phyloP scores from a whole-genome alignment of 2,113 vertebrate species.

The Etia nguti region DNA sequence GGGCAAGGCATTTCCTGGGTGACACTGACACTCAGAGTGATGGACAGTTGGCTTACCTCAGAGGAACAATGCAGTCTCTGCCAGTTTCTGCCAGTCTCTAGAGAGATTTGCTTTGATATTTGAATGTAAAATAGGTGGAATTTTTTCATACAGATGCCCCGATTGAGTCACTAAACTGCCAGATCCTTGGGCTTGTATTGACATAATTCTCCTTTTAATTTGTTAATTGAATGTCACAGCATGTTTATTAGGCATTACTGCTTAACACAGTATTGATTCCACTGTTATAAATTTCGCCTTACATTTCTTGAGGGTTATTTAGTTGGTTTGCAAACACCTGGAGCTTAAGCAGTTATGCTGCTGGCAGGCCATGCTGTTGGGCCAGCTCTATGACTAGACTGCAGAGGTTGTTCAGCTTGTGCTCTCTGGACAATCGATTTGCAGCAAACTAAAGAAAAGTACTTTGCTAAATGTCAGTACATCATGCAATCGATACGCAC shows the following conservation, averaged over 20 bases:
- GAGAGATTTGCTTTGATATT: neutral
- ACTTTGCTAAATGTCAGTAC: conserved; percentile 54
- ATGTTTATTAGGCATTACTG: neutral
- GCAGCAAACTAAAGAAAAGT: conserved; percentile 47
- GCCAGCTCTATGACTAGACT: neutral
- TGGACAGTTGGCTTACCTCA: conserved; percentile 47
- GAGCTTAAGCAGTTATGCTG: neutral
- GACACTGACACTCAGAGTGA: conserved; percentile 38
- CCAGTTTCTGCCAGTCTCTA: neutral
- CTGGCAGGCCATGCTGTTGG: neutral
- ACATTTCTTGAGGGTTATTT: neutral
- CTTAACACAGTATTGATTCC: neutral
- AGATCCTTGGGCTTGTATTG: neutral
- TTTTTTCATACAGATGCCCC: neutral
- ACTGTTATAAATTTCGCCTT: neutral
- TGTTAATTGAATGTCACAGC: neutral
- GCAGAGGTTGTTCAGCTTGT: neutral
- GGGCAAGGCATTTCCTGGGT: conserved; percentile 42
- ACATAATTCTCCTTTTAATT: neutral
- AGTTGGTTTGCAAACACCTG: neutral
- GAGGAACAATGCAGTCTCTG: conserved; percentile 21
- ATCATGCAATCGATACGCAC: conserved; percentile 50
- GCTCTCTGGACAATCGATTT: conserved; percentile 26
- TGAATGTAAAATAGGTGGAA: neutral
- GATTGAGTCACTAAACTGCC: neutral